Conservation (phyloP, 2,888 invertebrate species). For the Hetaerina titia region DNA sequence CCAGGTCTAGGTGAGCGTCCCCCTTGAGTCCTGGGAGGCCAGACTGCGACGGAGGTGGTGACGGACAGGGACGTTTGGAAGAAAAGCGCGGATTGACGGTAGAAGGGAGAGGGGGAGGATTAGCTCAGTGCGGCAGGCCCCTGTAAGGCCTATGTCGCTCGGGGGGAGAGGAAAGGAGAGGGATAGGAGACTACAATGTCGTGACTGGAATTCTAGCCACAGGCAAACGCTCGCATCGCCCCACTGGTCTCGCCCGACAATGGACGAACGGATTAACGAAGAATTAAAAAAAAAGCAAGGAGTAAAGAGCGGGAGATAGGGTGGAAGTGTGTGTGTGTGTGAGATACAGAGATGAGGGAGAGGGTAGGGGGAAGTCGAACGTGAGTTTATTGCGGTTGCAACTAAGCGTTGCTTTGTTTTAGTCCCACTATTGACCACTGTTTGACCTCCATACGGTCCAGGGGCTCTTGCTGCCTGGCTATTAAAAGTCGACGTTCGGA, state of each 20-base stretch:
- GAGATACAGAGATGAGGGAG: neutral
- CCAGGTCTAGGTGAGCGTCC: too few relatives aligned
- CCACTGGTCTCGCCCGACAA: neutral
- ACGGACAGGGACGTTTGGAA: too few relatives aligned
- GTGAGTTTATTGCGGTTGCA: neutral
- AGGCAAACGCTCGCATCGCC: neutral
- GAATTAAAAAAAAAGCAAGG: neutral
- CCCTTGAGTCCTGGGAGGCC: too few relatives aligned
- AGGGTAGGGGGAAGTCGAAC: neutral
- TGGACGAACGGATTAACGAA: neutral
- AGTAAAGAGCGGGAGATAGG: neutral
- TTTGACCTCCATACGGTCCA: slow-evolving; percentile 27
- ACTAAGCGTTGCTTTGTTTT: slow-evolving; percentile 11
- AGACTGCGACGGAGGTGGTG: too few relatives aligned
- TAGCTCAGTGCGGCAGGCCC: too few relatives aligned
- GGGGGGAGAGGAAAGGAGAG: neutral
- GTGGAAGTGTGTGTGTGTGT: neutral
- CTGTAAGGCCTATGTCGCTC: too few relatives aligned
- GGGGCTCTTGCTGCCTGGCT: neutral
- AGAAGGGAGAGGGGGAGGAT: too few relatives aligned
- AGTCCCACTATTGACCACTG: slow-evolving; percentile 15
- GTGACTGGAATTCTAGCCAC: neutral
- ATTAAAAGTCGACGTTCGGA: neutral
- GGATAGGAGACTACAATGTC: neutral
- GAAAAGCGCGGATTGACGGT: too few relatives aligned